phyloP scores from a whole-genome alignment of 2,113 vertebrate species.

The Pelvicachromis taeniatus region DNA sequence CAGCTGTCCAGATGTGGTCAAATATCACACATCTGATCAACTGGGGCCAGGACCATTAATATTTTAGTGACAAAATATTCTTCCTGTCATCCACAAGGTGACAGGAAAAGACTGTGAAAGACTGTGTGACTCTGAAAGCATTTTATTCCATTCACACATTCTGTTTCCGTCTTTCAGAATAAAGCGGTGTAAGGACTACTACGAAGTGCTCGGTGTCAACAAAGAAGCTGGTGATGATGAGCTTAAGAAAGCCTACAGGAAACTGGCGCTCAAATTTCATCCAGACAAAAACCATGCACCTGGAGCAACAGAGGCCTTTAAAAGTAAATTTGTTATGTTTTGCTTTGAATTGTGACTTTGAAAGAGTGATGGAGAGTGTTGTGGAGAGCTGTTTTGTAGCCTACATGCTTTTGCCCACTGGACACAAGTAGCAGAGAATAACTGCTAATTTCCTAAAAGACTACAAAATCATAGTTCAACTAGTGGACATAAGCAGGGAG shows the following conservation, averaged over 20 bases:
- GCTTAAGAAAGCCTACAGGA: constrained; percentile 95
- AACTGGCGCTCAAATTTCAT: constrained; percentile 95
- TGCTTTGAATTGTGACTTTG: background rate
- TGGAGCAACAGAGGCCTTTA: constrained; percentile 97
- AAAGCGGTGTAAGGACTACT: constrained; percentile 96
- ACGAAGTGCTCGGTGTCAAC: constrained; percentile 88
- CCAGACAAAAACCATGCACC: constrained; percentile 97
- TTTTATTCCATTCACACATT: background rate
- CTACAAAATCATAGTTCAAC: background rate
- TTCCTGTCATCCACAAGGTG: background rate
- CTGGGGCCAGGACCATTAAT: background rate
- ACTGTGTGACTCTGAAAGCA: background rate
- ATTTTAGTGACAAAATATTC: background rate
- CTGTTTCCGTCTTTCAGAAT: constrained; percentile 73
- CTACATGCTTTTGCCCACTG: background rate
- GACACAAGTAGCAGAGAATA: background rate
- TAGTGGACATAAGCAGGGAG: background rate
- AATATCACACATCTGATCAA: background rate
- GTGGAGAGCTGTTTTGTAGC: background rate
- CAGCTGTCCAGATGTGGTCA: background rate
- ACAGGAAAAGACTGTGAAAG: background rate
- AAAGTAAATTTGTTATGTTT: constrained; percentile 74
- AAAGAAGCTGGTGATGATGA: constrained; percentile 94
- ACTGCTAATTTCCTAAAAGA: background rate
- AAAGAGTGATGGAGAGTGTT: background rate